A percentile compares a stretch with the other conserved stretches of the same genome.
These are phyloP conservation scores for Oenanthe oenanthe DNA, from an alignment of 2,113 vertebrate genomes.

Conservation along the genomic window DNA sequence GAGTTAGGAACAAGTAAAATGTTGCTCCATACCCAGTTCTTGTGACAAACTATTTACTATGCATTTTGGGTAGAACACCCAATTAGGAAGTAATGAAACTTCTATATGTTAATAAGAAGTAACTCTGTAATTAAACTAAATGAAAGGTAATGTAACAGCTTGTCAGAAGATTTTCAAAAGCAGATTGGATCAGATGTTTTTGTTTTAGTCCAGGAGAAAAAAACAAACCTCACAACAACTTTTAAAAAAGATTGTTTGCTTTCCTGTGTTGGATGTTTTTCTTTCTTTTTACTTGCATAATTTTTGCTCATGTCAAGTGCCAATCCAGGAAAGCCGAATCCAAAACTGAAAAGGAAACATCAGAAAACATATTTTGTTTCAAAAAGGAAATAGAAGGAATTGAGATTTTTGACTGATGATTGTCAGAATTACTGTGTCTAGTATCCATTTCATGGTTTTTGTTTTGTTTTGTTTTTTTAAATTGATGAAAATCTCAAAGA, in stretches of 20 bases:
- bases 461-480: neutral
- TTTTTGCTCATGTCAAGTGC: neutral
- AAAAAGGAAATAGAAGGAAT: neutral
- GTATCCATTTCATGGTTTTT: neutral
- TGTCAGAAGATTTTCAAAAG: neutral
- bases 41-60: neutral
- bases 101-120: neutral
- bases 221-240: neutral
- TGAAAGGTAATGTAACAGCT: neutral
- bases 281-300: neutral
- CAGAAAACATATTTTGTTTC: neutral
- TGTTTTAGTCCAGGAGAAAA: neutral
- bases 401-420: neutral
- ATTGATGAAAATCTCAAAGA: neutral
- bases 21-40: neutral
- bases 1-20: neutral
- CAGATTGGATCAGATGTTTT: neutral
- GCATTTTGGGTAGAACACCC: neutral
- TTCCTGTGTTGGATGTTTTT: neutral
- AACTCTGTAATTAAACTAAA: neutral
- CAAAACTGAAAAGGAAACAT: neutral
- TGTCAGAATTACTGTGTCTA: neutral
- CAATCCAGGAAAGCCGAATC: neutral
- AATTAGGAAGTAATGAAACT: neutral
- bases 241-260: neutral